Evolutionary conservation across 2,888 invertebrate species (phyloP).

Genomic region (Callinectes sapidus): DNA sequence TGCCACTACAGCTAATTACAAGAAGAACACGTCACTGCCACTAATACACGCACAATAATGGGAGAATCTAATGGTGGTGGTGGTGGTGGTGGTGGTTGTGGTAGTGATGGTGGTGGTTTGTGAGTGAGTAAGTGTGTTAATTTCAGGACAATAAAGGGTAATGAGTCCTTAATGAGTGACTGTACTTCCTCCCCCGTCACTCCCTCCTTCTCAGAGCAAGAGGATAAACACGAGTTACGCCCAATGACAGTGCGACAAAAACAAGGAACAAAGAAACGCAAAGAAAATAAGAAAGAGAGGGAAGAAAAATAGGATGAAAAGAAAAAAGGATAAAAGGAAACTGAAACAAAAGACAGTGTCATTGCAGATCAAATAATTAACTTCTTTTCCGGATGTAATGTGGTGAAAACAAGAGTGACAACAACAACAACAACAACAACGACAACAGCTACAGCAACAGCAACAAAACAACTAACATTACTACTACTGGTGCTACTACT

Average conservation of each 20-base stretch:
- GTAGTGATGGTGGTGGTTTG: background rate
- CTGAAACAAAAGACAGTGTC: background rate
- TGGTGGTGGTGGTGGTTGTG: background rate
- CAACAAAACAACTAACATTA: conserved; percentile 15
- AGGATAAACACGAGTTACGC: background rate
- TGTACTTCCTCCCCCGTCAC: background rate
- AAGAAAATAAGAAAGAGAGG: background rate
- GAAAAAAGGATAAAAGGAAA: background rate
- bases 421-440: background rate
- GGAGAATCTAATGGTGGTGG: background rate
- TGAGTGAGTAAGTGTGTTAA: background rate
- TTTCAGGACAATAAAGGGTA: background rate
- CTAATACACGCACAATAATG: background rate
- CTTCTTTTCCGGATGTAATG: background rate
- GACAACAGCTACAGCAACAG: background rate
- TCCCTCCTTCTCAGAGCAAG: background rate
- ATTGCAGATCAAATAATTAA: background rate
- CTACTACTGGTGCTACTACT: background rate
- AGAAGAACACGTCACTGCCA: background rate
- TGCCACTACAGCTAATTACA: background rate
- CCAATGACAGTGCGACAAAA: background rate
- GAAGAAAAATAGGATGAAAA: background rate
- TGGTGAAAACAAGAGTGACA: background rate
- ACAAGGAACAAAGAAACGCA: background rate
- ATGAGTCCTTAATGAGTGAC: background rate